A percentile compares a stretch with the other conserved stretches of the same genome.
phyloP scores from a whole-genome alignment of 2,113 vertebrate species.

The Ivindomyrus marchei region DNA sequence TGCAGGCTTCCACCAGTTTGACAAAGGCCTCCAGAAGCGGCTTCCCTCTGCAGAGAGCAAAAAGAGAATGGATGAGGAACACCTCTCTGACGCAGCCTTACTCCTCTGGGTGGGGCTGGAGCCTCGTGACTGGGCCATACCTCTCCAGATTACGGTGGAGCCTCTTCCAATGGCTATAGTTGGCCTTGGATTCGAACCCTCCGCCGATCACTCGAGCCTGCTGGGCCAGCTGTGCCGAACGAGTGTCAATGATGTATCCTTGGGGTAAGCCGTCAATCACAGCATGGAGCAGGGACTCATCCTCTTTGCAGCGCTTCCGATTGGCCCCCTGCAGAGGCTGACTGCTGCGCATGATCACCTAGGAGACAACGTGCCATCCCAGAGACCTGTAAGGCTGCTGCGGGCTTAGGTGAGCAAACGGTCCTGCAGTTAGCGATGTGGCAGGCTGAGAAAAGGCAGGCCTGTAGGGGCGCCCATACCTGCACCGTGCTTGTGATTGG shows the following conservation, averaged over 20 bases:
- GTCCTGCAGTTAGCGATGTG: too few relatives aligned
- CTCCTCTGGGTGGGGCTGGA: background rate
- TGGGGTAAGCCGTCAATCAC: conserved; percentile 42
- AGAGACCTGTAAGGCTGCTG: background rate
- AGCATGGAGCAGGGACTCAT: conserved; percentile 61
- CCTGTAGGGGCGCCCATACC: background rate
- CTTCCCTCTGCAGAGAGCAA: conserved; percentile 57
- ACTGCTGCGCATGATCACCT: conserved; percentile 74
- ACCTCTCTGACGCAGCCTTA: background rate
- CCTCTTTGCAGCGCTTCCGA: conserved; percentile 64
- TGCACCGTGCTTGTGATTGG: background rate
- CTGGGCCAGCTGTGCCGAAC: conserved; percentile 67
- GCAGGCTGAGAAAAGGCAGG: too few relatives aligned
- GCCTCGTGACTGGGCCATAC: conserved; percentile 39
- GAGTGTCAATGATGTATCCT: conserved; percentile 70
- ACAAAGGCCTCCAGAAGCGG: conserved; percentile 71
- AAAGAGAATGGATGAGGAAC: background rate
- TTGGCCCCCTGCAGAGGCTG: conserved; percentile 72
- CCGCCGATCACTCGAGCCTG: conserved; percentile 65
- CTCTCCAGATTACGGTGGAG: conserved; percentile 72
- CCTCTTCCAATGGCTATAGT: conserved; percentile 64
- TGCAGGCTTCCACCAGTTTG: conserved; percentile 67
- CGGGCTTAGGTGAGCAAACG: background rate
- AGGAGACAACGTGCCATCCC: background rate
- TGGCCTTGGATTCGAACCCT: conserved; percentile 68